Percentiles rank a stretch among this genome's conserved stretches.
These are phyloP conservation scores for Xiphophorus couchianus DNA, from an alignment of 2,113 vertebrate genomes.

Conservation along the genomic window DNA sequence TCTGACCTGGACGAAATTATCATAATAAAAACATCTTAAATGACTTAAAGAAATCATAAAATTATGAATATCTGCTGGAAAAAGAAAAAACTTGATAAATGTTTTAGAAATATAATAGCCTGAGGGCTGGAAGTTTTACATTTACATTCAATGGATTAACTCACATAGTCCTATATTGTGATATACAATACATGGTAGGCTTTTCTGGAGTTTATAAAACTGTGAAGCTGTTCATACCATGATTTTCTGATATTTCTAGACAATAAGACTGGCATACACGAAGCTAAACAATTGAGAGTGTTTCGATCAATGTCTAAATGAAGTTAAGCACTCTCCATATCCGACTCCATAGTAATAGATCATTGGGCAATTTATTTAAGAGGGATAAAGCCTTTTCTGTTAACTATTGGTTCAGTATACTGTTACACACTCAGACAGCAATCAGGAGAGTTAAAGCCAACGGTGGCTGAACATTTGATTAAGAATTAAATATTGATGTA, in stretches of 20 bases:
- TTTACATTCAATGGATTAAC: background rate
- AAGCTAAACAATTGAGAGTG: background rate
- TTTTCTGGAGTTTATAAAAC: background rate
- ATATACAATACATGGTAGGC: background rate
- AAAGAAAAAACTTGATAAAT: too few relatives aligned
- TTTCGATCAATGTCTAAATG: constrained; percentile 2
- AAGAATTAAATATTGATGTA: background rate
- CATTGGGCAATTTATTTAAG: constrained; percentile 25
- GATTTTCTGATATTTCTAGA: background rate
- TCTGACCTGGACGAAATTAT: too few relatives aligned
- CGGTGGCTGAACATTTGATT: background rate
- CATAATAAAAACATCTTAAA: too few relatives aligned
- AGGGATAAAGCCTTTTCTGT: constrained; percentile 18
- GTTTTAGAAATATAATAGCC: too few relatives aligned
- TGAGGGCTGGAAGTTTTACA: background rate
- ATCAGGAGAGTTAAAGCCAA: constrained; percentile 19
- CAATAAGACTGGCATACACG: background rate
- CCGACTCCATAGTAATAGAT: constrained; percentile 8
- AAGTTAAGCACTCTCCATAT: constrained; percentile 25
- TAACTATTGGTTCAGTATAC: constrained; percentile 6
- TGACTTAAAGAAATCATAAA: too few relatives aligned
- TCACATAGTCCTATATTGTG: background rate
- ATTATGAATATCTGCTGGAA: too few relatives aligned
- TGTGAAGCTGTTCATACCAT: constrained; percentile 2
- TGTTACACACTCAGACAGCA: constrained; percentile 16